These are phyloP conservation scores for Anthopleura sola DNA, from an alignment of 64 coral and sea anemone species.

Conservation along the genomic window DNA sequence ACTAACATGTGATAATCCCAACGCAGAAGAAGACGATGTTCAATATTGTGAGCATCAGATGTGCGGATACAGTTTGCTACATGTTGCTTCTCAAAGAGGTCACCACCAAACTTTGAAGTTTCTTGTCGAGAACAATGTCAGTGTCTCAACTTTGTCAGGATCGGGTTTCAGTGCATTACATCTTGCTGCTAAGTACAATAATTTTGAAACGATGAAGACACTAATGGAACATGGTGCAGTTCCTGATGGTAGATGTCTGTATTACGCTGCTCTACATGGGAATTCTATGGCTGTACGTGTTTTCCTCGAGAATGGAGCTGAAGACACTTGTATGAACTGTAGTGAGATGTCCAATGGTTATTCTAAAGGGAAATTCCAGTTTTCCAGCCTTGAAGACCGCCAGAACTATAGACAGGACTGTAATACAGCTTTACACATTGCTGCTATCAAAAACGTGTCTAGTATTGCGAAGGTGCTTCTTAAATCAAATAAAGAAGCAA, in stretches of 20 bases:
- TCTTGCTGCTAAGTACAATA: slow-evolving; percentile 38
- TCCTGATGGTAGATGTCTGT: slow-evolving; percentile 22
- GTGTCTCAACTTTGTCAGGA: neutral
- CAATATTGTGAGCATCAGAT: slow-evolving; percentile 57
- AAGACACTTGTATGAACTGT: slow-evolving; percentile 26
- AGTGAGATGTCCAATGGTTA: neutral
- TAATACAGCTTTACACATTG: slow-evolving; percentile 23
- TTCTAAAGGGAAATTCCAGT: neutral
- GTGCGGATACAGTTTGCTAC: slow-evolving; percentile 53
- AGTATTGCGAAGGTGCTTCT: neutral
- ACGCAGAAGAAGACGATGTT: slow-evolving; percentile 2
- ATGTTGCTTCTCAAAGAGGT: slow-evolving; percentile 66
- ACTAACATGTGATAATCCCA: neutral
- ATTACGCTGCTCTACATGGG: slow-evolving; percentile 21
- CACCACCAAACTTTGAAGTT: slow-evolving; percentile 33
- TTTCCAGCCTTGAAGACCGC: neutral
- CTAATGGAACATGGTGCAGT: neutral
- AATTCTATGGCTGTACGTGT: slow-evolving; percentile 13
- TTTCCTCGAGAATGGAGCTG: slow-evolving; percentile 18
- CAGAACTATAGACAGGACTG: neutral
- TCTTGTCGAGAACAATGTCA: slow-evolving; percentile 40
- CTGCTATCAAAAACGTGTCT: neutral
- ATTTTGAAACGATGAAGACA: neutral
- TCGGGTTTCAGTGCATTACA: slow-evolving; percentile 37
- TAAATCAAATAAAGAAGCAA: neutral